Evolutionary conservation across 1,140 invertebrate species (phyloP).

Genomic region (Drosophila serrata): DNA sequence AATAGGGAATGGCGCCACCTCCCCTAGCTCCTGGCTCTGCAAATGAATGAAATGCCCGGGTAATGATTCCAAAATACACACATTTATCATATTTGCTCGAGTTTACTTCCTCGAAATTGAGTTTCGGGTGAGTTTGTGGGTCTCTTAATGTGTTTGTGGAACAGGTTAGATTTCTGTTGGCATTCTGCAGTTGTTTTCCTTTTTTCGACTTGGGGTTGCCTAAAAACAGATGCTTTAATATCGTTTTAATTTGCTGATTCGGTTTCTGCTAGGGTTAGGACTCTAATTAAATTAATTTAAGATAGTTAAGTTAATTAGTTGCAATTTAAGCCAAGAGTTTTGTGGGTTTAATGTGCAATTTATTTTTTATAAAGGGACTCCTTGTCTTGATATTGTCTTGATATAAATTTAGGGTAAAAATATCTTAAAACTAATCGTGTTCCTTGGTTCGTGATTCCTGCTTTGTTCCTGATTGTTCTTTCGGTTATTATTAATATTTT

Average conservation of each 20-base stretch:
- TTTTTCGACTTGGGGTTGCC: not conserved
- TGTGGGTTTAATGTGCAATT: slow-evolving; percentile 14
- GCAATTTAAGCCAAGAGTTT: not conserved
- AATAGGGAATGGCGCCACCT: slow-evolving; percentile 31
- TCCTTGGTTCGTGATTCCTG: not conserved
- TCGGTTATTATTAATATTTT: not conserved
- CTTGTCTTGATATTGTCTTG: slow-evolving; percentile 3
- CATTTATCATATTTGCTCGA: slow-evolving; percentile 48
- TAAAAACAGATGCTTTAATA: not conserved
- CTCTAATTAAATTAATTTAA: not conserved
- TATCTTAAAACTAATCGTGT: slow-evolving; percentile 9
- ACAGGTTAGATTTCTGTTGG: slow-evolving; percentile 6
- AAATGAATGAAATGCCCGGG: slow-evolving; percentile 22
- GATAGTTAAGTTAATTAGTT: not conserved
- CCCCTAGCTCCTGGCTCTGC: not conserved
- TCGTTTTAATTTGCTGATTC: not conserved
- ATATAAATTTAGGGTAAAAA: not conserved
- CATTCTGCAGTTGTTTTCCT: not conserved
- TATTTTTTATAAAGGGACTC: not conserved
- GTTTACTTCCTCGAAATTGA: slow-evolving; percentile 11
- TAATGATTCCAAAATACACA: slow-evolving; percentile 60
- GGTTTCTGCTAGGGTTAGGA: not conserved
- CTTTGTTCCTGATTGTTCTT: slow-evolving; percentile 5
- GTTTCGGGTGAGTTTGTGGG: not conserved
- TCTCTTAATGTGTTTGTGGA: slow-evolving; percentile 16